Evolutionary conservation across 2,113 vertebrate species (phyloP), one percentile per base, ranked within the genome.

Genomic region (Misgurnus mizolepis): DNA sequence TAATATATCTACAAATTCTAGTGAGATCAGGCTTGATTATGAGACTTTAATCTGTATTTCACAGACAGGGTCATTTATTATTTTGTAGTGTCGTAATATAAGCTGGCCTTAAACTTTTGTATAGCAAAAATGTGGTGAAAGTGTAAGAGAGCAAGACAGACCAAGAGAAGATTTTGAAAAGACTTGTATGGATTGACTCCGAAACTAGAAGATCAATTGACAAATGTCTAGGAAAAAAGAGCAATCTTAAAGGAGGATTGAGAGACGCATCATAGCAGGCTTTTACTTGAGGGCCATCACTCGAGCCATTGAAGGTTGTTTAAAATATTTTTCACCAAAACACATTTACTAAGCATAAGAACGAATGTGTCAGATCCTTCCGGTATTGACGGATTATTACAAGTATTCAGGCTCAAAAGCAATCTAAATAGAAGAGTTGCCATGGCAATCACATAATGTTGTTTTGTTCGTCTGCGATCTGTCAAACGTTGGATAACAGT

Each of bases 381-480:
- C 56, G 69, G 27, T 70, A 40, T n/a, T 72, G 68, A 70, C 27
- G 9, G 4, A 40, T 41, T 50, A 68, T 53, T 53, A 53, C 50
- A 11, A 22, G 7, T 61, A 22, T 69, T 45, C 12, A 8, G 4
- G n/a, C 41, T 45, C 9, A 9, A 0, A 15, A 18, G 49, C 17
- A 15, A 11, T 47, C 69, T 27, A 39, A 53, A 22, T 18, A 22
- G 1, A 49, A 15, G 34, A 67, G 75, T 45, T 60, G 64, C 53
- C 41, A 56, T 22, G 27, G 34, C 67, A 14, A 55, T 60, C 34
- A 76, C 55, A 83, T 73, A 72, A 66, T 61, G 14, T 58, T 22
- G 70, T 84, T 88, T 73, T 85, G 43, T 40, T 55, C 43, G 22
- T 79, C 86, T 82, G 74, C 86, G 84, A 89, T 85, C 85, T 90